Base-by-base conservation (phyloP, 35 echinoderm and acorn worm genomes). In the Chiridota heheva region DNA sequence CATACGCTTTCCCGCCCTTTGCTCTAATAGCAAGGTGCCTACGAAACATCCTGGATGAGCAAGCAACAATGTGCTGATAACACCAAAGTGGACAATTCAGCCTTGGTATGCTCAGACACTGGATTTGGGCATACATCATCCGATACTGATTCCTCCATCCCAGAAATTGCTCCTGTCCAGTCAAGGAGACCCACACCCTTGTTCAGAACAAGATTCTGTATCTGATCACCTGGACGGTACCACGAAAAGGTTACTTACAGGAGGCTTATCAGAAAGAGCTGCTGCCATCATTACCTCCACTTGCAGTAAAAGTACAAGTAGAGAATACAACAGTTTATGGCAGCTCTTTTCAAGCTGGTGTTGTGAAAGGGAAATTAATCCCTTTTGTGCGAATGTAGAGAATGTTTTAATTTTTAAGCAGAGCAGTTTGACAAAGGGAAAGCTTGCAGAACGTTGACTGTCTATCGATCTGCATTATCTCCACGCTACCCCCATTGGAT, bases 261-360 rank as follows among this genome's bases (percentile, higher is more conserved):
- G 62, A 66, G 62, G 62, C 3, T 35, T 63, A 63, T 8, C 26
- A 29, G 60, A 63, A 63, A 29, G 31, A 29, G 60, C 60, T 63
- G 17, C 17, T 7, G 31, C 60, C 60, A 16, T 63, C 7, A 63
- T 63, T 63, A 63, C 60, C 60, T 63, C 60, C 17, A 22, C 26
- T 63, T 63, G 60, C 24, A 80, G 76, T 26, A 29, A 24, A 63
- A 40, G 53, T 36, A 80, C 76, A 25, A 38, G 58, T 63, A 33
- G 27, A 13, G 55, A 80, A 34, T 61, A 80, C 41, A 16, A n/a
- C 63, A 36, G 37, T 69, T 51, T 35, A 55, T 79, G 56, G 76
- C 41, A 82, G 40, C 28, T 24, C 31, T 82, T n/a, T n/a, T 48
- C 17, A 67, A 69, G 79, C 60, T 82, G 79, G 62, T 82, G 61